These are phyloP conservation scores for Nasalis larvatus DNA, from an alignment of 2,113 vertebrate species.

Conservation along the genomic window DNA sequence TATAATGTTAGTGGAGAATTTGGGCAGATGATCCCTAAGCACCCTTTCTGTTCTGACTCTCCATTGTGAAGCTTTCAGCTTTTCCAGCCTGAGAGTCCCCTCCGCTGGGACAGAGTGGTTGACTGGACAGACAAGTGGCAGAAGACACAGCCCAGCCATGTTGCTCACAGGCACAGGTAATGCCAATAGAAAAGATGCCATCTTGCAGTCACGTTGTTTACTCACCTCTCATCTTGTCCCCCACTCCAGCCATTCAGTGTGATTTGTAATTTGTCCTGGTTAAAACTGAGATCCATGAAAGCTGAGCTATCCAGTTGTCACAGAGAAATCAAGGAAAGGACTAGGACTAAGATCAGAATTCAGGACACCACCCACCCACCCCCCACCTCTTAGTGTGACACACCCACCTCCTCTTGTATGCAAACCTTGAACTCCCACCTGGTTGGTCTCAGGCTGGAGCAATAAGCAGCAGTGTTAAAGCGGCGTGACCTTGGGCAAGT, in stretches of 20 bases:
- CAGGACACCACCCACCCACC: no score
- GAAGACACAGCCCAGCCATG: neutral
- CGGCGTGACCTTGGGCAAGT: neutral
- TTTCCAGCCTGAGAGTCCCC: neutral
- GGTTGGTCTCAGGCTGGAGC: neutral
- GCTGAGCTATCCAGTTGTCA: neutral
- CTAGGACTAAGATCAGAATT: neutral
- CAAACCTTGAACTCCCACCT: neutral
- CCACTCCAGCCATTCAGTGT: neutral
- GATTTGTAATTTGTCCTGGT: neutral
- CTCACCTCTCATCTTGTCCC: neutral
- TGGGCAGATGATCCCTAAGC: neutral
- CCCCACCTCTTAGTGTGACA: neutral
- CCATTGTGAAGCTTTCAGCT: neutral
- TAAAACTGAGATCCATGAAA: neutral
- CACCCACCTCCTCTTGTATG: neutral
- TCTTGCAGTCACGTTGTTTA: neutral
- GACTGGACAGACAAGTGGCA: neutral
- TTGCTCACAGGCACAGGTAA: neutral
- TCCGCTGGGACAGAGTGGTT: neutral
- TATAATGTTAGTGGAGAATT: neutral
- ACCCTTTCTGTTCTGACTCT: neutral
- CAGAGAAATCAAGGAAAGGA: neutral
- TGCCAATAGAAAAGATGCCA: neutral
- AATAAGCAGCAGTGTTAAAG: neutral